These are phyloP conservation scores for Steromphala cineraria DNA, from an alignment of 2,888 invertebrate genomes.

Conservation along the genomic window DNA sequence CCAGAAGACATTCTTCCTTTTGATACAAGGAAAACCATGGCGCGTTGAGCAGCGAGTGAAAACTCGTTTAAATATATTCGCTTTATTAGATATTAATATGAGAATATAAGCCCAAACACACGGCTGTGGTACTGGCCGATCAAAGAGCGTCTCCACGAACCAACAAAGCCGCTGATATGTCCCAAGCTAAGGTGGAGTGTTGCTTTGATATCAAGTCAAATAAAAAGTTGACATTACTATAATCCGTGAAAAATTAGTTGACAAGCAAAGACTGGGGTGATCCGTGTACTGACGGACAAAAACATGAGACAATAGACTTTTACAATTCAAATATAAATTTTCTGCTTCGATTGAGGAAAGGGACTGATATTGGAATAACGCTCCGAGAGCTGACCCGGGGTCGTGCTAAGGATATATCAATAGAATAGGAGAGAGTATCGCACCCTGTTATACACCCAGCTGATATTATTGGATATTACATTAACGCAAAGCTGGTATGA, in stretches of 20 bases:
- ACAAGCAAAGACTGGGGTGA: not conserved
- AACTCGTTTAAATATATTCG: not conserved
- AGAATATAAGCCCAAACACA: conserved; percentile 4
- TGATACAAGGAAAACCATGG: not conserved
- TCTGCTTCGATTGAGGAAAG: not conserved
- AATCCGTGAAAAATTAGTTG: conserved; percentile 21
- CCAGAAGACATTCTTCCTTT: not conserved
- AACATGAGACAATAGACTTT: conserved; percentile 8
- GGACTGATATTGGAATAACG: not conserved
- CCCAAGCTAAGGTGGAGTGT: not conserved
- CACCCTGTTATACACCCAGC: too few relatives aligned
- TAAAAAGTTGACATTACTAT: conserved; percentile 3
- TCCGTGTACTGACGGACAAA: not conserved
- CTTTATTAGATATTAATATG: conserved; percentile 20
- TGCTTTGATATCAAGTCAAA: conserved; percentile 10
- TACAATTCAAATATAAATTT: conserved; percentile 15
- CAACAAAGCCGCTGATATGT: not conserved
- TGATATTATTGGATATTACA: too few relatives aligned
- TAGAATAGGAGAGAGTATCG: too few relatives aligned
- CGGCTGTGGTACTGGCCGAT: not conserved
- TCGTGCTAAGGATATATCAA: not conserved
- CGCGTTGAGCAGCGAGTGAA: not conserved
- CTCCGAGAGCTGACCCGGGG: not conserved
- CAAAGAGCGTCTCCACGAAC: not conserved
- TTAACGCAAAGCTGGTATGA: too few relatives aligned